phyloP scores from a whole-genome alignment of 2,888 invertebrate species.

The Amphipoea lucens region DNA sequence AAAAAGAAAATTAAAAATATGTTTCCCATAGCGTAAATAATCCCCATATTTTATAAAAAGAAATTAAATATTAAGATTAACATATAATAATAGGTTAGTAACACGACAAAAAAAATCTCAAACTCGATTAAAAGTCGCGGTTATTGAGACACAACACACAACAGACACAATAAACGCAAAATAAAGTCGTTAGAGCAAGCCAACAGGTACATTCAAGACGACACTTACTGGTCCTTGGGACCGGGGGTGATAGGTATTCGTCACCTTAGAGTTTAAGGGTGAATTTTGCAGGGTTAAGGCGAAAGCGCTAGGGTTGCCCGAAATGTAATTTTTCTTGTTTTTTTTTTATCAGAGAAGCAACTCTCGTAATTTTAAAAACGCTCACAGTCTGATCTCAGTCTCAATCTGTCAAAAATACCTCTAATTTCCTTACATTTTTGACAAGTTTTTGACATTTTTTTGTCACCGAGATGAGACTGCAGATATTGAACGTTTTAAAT shows the following conservation, averaged over 20 bases:
- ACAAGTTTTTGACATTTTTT: too few species aligned
- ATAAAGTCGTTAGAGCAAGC: constrained; percentile 66
- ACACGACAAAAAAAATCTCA: constrained; percentile 45
- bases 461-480: background rate
- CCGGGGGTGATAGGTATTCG: background rate
- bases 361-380: too few species aligned
- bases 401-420: too few species aligned
- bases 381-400: too few species aligned
- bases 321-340: background rate
- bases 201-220: constrained; percentile 70
- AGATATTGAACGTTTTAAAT: too few species aligned
- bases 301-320: background rate
- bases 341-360: background rate
- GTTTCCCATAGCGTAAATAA: background rate
- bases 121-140: constrained; percentile 41
- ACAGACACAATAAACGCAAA: constrained; percentile 55
- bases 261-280: background rate
- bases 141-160: constrained; percentile 66
- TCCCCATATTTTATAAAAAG: constrained; percentile 16
- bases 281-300: background rate
- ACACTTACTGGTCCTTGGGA: constrained; percentile 49
- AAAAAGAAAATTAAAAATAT: background rate
- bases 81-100: constrained; percentile 55
- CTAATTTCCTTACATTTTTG: too few species aligned
- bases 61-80: background rate